Base-by-base conservation (phyloP, 1,140 invertebrate species). In the Caerostris darwini region DNA sequence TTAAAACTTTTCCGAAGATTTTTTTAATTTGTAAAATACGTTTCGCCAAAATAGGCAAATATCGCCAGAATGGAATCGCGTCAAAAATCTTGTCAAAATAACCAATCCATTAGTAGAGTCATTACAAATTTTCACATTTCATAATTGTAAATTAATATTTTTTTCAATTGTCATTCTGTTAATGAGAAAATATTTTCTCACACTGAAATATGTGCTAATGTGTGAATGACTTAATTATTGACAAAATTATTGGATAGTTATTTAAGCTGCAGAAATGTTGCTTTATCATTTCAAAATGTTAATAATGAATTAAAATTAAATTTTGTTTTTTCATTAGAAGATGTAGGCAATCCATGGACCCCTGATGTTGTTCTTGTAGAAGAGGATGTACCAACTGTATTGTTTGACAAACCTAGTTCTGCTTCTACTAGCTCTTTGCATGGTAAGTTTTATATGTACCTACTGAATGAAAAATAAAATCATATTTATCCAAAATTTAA, bases 291-390 rank as follows among this genome's bases (percentile, higher is more conserved):
- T 8, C 17, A 64, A 64, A 64, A 10, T 64, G 17, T 10, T 10
- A 64, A 64, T 1, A 64, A 64, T 64, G 12, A 67, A n/a, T 67
- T 67, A 4, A 67, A 67, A 67, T 34, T 34, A 85, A 85, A 10
- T 8, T 58, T n/a, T 58, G 17, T 57, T n/a, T n/a, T 59, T 85
- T 85, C 6, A 34, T 10, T 85, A 85, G 83, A 85, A 59, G 57
- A 58, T 58, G 10, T 10, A 5, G 61, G 17, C 3, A 94, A 59
- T 81, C 92, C 69, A 58, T 82, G 85, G 92, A 54, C 85, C 17
- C 92, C 92, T 19, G 92, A 94, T 94, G 86, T 94, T 56, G 58
- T 94, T 19, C 34, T 94, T 10, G 83, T 94, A 5, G 85, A 94
- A 82, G 85, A 94, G 7, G 56, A 50, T 57, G 7, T 67, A 59